phyloP scores from a whole-genome alignment of 1,140 invertebrate genomes.

The Atopsyche davidsoni region DNA sequence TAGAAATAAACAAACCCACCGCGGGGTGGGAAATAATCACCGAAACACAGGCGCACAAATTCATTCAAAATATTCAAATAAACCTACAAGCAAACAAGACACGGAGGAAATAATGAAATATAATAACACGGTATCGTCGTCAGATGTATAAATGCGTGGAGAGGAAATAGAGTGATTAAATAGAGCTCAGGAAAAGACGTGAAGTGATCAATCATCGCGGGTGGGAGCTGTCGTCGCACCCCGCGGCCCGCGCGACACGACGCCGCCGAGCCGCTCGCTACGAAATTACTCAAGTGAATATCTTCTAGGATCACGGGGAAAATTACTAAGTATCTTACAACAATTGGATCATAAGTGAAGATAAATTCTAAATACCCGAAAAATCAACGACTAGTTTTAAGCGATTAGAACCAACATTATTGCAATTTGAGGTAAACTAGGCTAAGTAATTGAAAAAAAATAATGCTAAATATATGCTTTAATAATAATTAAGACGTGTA shows the following conservation, averaged over 20 bases:
- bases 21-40: slow-evolving; percentile 28
- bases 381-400: no score
- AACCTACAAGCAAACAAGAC: slow-evolving; percentile 28
- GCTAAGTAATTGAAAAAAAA: no score
- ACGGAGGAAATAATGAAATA: slow-evolving; percentile 14
- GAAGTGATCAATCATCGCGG: slow-evolving; percentile 49
- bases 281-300: no score
- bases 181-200: slow-evolving; percentile 51
- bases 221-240: neutral
- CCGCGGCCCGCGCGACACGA: neutral
- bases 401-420: no score
- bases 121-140: slow-evolving; percentile 25
- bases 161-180: slow-evolving; percentile 55
- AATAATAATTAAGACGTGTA: no score
- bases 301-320: no score
- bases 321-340: no score
- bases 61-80: slow-evolving; percentile 30
- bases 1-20: slow-evolving; percentile 32
- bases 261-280: slow-evolving; percentile 34
- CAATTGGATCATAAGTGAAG: no score
- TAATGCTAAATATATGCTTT: no score
- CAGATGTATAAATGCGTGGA: slow-evolving; percentile 31
- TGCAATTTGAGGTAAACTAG: no score
- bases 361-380: no score
- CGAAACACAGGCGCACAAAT: slow-evolving; percentile 30